Evolutionary conservation across 92 coral and sea anemone species (phyloP), one percentile per base, ranked within the genome.

Genomic region (Epizoanthus stellaris): DNA sequence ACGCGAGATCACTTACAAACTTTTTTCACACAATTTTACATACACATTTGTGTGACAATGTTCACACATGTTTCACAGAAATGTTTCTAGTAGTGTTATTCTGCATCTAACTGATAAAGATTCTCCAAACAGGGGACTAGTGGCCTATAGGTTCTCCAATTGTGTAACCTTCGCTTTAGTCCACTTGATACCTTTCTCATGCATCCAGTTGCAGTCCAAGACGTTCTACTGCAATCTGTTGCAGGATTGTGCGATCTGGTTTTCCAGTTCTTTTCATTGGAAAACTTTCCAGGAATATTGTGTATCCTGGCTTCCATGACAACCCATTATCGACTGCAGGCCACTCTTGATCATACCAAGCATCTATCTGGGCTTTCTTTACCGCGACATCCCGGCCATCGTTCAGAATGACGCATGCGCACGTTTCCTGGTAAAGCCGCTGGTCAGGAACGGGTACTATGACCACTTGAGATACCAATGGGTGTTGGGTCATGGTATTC

Each of bases 391-490:
- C 39, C 15, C 14, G 23, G 54, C n/a, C 17, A 17, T 10, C 76
- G 4, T 43, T 17, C 5, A 6, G 12, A 36, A 74, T 34, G 17
- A 74, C 80, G 80, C 80, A 74, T 38, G 80, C 59, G 52, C 57
- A 43, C 14, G 15, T 45, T 72, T 85, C 88, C 57, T 85, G 82
- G 73, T 75, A 67, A 13, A 85, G 42, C 74, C 61, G 83, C 38
- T 60, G 71, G 49, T 85, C 83, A 40, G 88, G 88, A 3, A 75
- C 74, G 34, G 74, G 82, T 10, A 85, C 42, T 23, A 74, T 67
- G 6, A 19, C 58, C 5, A 84, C 83, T 23, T 23, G 25, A 23
- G 25, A 23, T 23, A 23, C 25, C 19, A 58, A 20, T 13, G 86
- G 80, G 62, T 86, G 89, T 58, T 80, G 66, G 19, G 61, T 3